phyloP scores from a whole-genome alignment of 2,113 vertebrate genomes.

The Asarcornis scutulata region DNA sequence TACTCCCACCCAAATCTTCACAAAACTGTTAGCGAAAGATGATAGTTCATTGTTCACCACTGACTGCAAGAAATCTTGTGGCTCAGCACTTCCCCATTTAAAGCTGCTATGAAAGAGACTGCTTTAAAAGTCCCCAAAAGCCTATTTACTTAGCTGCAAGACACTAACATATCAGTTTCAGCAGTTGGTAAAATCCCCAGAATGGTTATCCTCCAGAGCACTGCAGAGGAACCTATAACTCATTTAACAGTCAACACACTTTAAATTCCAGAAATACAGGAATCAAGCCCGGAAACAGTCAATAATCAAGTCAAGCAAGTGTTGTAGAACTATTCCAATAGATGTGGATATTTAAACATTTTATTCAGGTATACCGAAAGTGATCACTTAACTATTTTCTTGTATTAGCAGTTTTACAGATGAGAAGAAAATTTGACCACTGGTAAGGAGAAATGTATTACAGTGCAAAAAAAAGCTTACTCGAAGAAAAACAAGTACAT shows the following conservation, averaged over 20 bases:
- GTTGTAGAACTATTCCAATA: neutral
- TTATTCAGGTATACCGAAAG: neutral
- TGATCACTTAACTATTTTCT: neutral
- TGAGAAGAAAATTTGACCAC: neutral
- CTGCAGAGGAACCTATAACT: neutral
- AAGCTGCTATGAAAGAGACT: neutral
- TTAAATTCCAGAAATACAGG: neutral
- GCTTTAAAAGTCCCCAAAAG: neutral
- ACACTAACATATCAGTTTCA: neutral
- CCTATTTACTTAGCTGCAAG: neutral
- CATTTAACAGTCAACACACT: neutral
- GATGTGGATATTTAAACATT: neutral
- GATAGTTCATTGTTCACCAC: neutral
- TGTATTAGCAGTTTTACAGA: neutral
- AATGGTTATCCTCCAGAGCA: neutral
- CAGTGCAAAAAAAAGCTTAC: neutral
- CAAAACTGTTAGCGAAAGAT: neutral
- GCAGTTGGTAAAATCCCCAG: neutral
- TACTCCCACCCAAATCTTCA: neutral
- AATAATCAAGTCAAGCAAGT: neutral
- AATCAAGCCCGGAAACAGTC: neutral
- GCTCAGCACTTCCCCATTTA: neutral
- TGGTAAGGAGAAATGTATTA: neutral
- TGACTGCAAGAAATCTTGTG: neutral
- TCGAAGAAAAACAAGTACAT: neutral